phyloP scores from a whole-genome alignment of 1,140 invertebrate genomes.

The Palaemon carinicauda region DNA sequence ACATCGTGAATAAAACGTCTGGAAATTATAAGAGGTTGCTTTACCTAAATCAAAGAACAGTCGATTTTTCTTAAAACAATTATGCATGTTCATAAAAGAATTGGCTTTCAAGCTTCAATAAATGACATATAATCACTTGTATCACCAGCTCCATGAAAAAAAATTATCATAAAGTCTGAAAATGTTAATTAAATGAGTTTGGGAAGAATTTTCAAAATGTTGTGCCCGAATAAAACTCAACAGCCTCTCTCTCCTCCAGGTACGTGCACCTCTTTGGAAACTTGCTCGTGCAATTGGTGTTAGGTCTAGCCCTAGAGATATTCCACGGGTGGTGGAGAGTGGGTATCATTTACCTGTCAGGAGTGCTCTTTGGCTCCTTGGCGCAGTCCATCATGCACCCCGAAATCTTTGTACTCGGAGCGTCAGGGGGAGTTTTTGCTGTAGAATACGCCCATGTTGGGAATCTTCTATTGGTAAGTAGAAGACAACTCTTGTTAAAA shows the following conservation, averaged over 20 bases:
- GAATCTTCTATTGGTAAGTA: slow-evolving; percentile 78
- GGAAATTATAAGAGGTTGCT: no score
- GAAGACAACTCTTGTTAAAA: no score
- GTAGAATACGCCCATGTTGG: slow-evolving; percentile 94
- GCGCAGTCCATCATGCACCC: slow-evolving; percentile 68
- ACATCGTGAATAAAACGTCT: no score
- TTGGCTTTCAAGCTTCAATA: no score
- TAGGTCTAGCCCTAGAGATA: slow-evolving; percentile 78
- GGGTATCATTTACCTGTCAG: slow-evolving; percentile 75
- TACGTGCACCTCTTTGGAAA: slow-evolving; percentile 67
- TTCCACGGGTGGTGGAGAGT: slow-evolving; percentile 84
- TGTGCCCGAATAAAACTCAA: neutral
- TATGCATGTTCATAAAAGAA: no score
- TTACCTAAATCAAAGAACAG: no score
- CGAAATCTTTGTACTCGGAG: slow-evolving; percentile 85
- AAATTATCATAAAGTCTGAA: neutral
- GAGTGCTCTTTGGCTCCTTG: slow-evolving; percentile 69
- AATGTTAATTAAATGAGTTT: neutral
- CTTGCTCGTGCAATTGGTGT: slow-evolving; percentile 70
- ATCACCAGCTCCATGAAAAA: no score
- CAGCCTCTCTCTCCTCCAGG: neutral
- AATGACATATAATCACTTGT: no score
- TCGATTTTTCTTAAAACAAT: no score
- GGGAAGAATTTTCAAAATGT: neutral
- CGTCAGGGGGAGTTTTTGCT: slow-evolving; percentile 95